These are phyloP conservation scores for Synergus umbraculus DNA, from an alignment of 2,888 invertebrate genomes.

Conservation along the genomic window DNA sequence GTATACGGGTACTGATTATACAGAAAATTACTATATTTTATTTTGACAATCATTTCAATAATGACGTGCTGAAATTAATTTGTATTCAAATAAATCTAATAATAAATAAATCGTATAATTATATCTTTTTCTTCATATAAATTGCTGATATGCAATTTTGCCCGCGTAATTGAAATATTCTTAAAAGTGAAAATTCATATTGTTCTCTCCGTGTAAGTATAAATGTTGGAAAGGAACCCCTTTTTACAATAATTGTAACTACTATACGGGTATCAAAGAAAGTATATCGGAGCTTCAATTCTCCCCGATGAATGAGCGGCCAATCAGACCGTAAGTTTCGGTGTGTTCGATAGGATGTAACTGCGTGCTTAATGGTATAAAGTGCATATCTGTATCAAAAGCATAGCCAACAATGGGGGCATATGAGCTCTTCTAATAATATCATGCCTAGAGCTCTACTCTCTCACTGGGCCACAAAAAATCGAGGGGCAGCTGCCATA, in stretches of 20 bases:
- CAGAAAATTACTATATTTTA: background rate
- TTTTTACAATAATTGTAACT: conserved; percentile 13
- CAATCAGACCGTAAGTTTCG: conserved; percentile 34
- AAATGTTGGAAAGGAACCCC: background rate
- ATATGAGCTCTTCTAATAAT: conserved; percentile 71
- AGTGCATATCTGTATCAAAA: conserved; percentile 71
- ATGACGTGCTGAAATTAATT: background rate
- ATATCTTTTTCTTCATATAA: too few relatives aligned
- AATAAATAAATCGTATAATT: too few relatives aligned
- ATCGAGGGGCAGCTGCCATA: conserved; percentile 67
- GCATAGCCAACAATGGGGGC: conserved; percentile 69
- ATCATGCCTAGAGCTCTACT: conserved; percentile 62
- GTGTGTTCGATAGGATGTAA: conserved; percentile 55
- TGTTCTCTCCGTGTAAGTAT: too few relatives aligned
- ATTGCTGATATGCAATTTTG: too few relatives aligned
- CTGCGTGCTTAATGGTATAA: conserved; percentile 55
- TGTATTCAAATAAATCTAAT: background rate
- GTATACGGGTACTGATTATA: too few relatives aligned
- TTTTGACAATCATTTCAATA: conserved; percentile 1
- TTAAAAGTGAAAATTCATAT: too few relatives aligned
- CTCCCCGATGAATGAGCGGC: conserved; percentile 29
- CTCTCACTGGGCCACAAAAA: conserved; percentile 58
- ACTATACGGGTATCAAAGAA: conserved; percentile 28
- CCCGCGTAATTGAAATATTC: too few relatives aligned
- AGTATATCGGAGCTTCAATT: conserved; percentile 29